Conservation (phyloP, 2,888 invertebrate species). For the Orthonychiurus folsomi region DNA sequence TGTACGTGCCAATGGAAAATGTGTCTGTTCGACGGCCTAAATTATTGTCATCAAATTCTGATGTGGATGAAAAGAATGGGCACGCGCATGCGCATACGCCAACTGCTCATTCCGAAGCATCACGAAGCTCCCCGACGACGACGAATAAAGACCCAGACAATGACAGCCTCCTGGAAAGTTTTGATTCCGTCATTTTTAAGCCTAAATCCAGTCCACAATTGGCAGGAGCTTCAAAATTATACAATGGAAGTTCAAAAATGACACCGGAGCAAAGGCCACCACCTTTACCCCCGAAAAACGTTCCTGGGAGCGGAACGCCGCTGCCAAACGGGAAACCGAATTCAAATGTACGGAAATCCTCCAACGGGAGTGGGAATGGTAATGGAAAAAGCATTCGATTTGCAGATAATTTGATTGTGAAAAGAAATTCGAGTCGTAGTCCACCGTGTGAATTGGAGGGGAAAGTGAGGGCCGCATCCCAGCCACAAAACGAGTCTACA, state of each 20-base stretch:
- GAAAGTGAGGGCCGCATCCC: neutral
- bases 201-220: conserved; percentile 18
- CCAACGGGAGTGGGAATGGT: too few species aligned
- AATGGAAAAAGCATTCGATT: conserved; percentile 19
- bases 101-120: neutral
- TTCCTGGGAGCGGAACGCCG: neutral
- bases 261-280: neutral
- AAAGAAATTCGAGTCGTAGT: neutral
- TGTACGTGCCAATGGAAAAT: conserved; percentile 37
- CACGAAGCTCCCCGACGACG: neutral
- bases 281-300: conserved; percentile 14
- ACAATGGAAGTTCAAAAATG: neutral
- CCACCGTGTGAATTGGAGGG: neutral
- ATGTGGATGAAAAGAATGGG: neutral
- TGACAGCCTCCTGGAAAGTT: conserved; percentile 35
- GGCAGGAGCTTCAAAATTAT: neutral
- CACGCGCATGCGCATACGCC: neutral
- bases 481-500: neutral
- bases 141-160: conserved; percentile 24
- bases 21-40: conserved; percentile 2
- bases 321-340: neutral
- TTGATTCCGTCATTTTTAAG: conserved; percentile 36
- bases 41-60: neutral
- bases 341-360: neutral
- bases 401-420: conserved; percentile 16